Base-by-base conservation (phyloP, 2,888 invertebrate species). In the Hesperia comma region DNA sequence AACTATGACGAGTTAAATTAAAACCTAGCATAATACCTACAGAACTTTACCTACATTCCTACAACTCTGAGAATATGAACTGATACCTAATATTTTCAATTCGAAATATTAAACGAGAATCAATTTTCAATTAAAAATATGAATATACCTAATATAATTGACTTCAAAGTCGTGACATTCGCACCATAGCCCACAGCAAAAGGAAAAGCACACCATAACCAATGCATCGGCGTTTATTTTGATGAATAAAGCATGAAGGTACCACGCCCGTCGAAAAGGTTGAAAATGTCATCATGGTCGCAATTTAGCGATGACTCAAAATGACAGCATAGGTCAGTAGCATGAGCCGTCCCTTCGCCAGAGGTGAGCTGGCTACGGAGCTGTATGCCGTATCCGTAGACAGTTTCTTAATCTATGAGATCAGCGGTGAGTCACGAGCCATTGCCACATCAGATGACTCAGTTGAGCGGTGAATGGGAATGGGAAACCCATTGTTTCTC, bases 401-500 rank as follows among this genome's bases (percentile, higher is more conserved):
- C 69, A 70, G 75, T 77, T 82, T 83, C 75, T 80, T 81, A 82
- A 80, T 83, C 79, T 74, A 78, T 79, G 81, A 85, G 80, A 83
- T 80, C 82, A 80, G 79, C 79, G 75, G 76, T 92, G 90, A 37
- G 7, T 26, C 26, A 26, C 79, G 78, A 79, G 83, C 82, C 81
- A 79, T 85, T 87, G 88, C 87, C 80, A 85, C 88, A 88, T 83
- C 86, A 87, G 88, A 88, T 90, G 91, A 91, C 87, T 92, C 92
- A 92, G 58, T 66, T 57, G 85, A 84, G 80, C 76, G 72, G 71
- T 79, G 81, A 84, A 80, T 84, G 82, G 81, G 84, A 86, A 84
- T 84, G 86, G 85, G 83, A 87, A 88, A 85, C 78, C 82, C 82
- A 90, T 90, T 90, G 90, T 89, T 83, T 83, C 81, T 77, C 79